Conservation (phyloP, 2,888 invertebrate species). For the Petrolisthes cinctipes region DNA sequence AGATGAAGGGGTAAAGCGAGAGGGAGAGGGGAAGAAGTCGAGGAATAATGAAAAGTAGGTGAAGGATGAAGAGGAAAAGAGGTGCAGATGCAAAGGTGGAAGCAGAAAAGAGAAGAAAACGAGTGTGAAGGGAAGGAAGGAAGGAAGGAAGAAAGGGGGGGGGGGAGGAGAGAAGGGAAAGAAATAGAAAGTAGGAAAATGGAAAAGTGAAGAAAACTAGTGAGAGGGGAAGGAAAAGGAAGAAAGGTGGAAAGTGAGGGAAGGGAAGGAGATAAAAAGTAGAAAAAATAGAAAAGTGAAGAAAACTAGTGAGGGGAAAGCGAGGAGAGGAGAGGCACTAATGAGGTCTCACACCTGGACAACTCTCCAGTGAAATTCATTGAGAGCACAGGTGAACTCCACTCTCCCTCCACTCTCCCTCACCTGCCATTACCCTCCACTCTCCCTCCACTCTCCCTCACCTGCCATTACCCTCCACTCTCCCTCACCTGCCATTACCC, state of each 20-base stretch:
- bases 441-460: not conserved
- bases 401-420: not conserved
- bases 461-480: not conserved
- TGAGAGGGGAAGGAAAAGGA: not conserved
- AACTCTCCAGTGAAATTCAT: slow-evolving; percentile 12
- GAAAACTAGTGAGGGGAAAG: not conserved
- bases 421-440: not conserved
- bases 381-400: not conserved
- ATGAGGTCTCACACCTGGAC: slow-evolving; percentile 24
- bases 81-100: not conserved
- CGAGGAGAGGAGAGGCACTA: not conserved
- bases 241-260: not conserved
- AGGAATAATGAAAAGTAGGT: not conserved
- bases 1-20: not conserved
- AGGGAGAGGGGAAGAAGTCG: no score
- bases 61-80: not conserved
- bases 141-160: not conserved
- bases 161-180: not conserved
- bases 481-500: not conserved
- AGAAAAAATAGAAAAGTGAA: not conserved
- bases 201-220: not conserved
- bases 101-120: not conserved
- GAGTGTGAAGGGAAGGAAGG: not conserved
- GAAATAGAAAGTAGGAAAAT: not conserved
- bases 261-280: slow-evolving; percentile 1